Evolutionary conservation across 2,888 invertebrate species (phyloP).

Genomic region (Autographa pulchrina): DNA sequence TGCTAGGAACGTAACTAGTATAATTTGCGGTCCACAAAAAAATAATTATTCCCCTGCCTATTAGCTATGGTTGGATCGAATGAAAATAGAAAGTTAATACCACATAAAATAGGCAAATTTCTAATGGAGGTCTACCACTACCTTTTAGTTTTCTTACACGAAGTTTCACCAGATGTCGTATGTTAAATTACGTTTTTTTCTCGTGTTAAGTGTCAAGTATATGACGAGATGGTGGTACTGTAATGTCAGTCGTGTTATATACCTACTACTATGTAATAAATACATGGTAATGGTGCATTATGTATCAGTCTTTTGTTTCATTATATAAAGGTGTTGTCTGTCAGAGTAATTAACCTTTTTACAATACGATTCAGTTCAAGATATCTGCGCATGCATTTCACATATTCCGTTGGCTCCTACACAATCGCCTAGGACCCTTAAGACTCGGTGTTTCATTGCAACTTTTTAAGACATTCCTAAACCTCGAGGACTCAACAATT

Average conservation of each 20-base stretch:
- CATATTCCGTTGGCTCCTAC: no score
- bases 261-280: background rate
- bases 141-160: conserved; percentile 50
- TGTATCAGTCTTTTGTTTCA: background rate
- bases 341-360: no score
- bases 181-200: conserved; percentile 42
- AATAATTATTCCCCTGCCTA: conserved; percentile 49
- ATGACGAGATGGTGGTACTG: conserved; percentile 24
- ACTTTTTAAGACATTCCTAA: no score
- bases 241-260: background rate
- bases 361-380: no score
- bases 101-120: conserved; percentile 53
- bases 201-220: conserved; percentile 14
- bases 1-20: conserved; percentile 35
- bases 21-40: conserved; percentile 52
- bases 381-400: no score
- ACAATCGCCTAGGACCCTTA: no score
- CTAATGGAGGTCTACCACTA: conserved; percentile 51
- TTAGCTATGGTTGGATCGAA: conserved; percentile 45
- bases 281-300: background rate
- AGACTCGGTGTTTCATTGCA: no score
- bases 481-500: no score
- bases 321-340: background rate
- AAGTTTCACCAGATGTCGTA: conserved; percentile 50
- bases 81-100: conserved; percentile 58